Percentiles rank a stretch among this genome's conserved stretches.
Conservation (phyloP, 2,797 vertebrate genomes). For the Poeciliopsis gracilis region DNA sequence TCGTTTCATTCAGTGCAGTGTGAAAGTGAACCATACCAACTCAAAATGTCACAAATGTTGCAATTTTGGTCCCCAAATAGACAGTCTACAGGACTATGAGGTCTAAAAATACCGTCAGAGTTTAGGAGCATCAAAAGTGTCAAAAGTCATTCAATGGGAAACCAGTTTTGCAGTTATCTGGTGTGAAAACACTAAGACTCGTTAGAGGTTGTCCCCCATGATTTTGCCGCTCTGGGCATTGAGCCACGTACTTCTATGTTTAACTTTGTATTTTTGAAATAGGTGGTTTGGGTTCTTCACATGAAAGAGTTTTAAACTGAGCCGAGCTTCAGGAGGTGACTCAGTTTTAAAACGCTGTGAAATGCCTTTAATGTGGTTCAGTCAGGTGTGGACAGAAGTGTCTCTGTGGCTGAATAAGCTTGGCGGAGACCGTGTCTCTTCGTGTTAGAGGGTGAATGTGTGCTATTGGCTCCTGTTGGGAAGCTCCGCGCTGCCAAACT, state of each 20-base stretch:
- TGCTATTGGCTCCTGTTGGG: slow-evolving; percentile 25
- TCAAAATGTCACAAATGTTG: too few relatives aligned
- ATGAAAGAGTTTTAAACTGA: not conserved
- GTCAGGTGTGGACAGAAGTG: slow-evolving; percentile 14
- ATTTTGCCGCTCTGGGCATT: not conserved
- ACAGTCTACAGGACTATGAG: too few relatives aligned
- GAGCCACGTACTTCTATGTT: not conserved
- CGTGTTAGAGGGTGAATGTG: not conserved
- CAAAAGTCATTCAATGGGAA: too few relatives aligned
- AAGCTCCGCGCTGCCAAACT: slow-evolving; percentile 6
- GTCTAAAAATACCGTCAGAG: too few relatives aligned
- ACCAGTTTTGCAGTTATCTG: too few relatives aligned
- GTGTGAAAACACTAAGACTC: not conserved
- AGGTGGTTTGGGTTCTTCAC: not conserved
- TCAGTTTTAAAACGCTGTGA: slow-evolving; percentile 4
- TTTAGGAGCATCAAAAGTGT: too few relatives aligned
- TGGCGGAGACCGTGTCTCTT: slow-evolving; percentile 6
- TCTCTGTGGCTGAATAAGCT: slow-evolving; percentile 7
- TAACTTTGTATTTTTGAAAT: not conserved
- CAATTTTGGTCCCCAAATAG: too few relatives aligned
- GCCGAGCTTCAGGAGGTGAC: slow-evolving; percentile 2
- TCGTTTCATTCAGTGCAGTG: too few relatives aligned
- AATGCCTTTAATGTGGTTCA: slow-evolving; percentile 6
- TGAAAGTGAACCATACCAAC: too few relatives aligned
- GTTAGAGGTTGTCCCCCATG: not conserved